Base-by-base conservation (phyloP, 1,140 invertebrate species). In the Brachionus asplanchnoidis region DNA sequence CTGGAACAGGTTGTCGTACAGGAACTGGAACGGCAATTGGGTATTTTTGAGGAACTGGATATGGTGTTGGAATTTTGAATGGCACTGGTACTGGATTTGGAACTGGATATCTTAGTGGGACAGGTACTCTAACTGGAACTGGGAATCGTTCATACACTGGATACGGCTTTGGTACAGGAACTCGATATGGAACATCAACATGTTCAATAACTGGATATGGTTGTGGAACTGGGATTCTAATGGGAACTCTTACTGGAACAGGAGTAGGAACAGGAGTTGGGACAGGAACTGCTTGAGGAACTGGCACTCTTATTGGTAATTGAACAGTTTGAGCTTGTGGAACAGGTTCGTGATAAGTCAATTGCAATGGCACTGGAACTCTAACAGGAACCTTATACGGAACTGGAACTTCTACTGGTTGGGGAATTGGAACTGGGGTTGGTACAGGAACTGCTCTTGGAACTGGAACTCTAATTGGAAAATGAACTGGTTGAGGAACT, bases 271-370 rank as follows among this genome's bases (percentile, higher is more conserved):
- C 70, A 26, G 32, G 32, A 23, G 40, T 44, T 44, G 32, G 32
- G 11, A 75, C 70, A 17, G 70, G 70, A 42, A 44, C 40, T 75
- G 70, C 32, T 75, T 75, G 70, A 42, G 70, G 70, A 8, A 75
- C 70, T 42, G 66, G 66, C n/a, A 68, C 66, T 68, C 66, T 68
- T 36, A 68, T 68, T 68, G 70, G 70, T 20, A 75, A 36, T 42
- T 75, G 70, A 46, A 75, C 70, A 17, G 8, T 14, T 75, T 75
- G 70, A 40, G 66, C 66, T 68, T 68, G 66, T 68, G 66, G 53
- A 60, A 60, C 53, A 20, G 53, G 53, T 60, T 60, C 53, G 3
- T 60, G 53, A 60, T 60, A 60, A 23, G 53, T 60, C 53, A 60
- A 60, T 70, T 70, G 66, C 3, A 70, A 11, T 70, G 66, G 66